Base-by-base conservation (phyloP, 2,797 vertebrate species). In the Gallinago stenura region DNA sequence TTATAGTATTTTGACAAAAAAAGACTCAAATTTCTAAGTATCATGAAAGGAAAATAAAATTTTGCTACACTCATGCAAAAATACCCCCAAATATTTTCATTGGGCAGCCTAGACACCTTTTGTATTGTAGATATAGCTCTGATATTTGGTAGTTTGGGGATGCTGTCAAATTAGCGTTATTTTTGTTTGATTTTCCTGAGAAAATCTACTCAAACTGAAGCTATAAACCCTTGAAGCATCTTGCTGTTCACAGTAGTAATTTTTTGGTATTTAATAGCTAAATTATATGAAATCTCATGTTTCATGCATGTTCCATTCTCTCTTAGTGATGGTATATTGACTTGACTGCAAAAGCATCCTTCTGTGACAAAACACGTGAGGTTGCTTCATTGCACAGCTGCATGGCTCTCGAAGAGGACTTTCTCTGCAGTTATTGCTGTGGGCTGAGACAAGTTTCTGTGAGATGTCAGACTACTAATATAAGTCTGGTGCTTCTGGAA, bases 51-150 rank as follows among this genome's bases (percentile, higher is more conserved):
- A 83, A 93, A 71, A 66, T 5, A 93, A 66, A 56, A 25, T 54
- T 80, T 69, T 87, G 7, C 24, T 22, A 7, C 45, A 28, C 2
- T 64, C 1, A 18, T 45, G 17, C 21, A 9, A 81, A 57, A 73
- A 7, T 41, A 0, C 0, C 2, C 12, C 7, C 6, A 5, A 8
- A 4, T 3, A 15, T 76, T 87, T 72, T 48, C 18, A 9, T 3
- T 53, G 31, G 9, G 16, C 3, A 12, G 16, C 13, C 20, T 50
- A 76, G 33, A 39, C 7, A 56, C 1, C 7, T 41, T 7, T 7
- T 80, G 7, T 64, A 11, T 66, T 64, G 22, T 13, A 77, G 25
- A 21, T 30, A 43, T 12, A 64, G 17, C 8, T 58, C 31, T 95
- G 19, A 54, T 53, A 30, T 20, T 83, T 64, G 18, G 10, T 64